Percentiles rank a stretch among this genome's conserved stretches.
These are phyloP conservation scores for Leucoraja ocellata DNA, from an alignment of 2,797 vertebrate genomes.

Conservation along the genomic window DNA sequence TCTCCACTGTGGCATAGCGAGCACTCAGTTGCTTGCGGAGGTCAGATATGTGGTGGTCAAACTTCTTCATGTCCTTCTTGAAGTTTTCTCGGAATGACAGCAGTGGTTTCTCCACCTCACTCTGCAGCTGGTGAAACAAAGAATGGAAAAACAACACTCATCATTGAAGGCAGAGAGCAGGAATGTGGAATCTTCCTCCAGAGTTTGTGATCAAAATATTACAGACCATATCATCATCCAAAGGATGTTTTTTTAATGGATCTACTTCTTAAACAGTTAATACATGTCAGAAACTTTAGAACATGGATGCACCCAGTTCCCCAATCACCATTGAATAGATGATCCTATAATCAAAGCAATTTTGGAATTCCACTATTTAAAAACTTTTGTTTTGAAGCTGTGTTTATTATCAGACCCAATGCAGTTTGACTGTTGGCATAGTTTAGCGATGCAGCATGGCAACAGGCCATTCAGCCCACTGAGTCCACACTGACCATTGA, in stretches of 20 bases:
- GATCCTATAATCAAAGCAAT: not conserved
- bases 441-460: no score
- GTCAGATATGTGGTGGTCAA: constrained; percentile 89
- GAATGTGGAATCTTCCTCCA: not conserved
- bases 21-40: constrained; percentile 85
- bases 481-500: no score
- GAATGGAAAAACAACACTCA: not conserved
- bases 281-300: not conserved
- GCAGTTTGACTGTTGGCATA: not conserved
- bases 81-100: constrained; percentile 91
- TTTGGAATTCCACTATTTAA: not conserved
- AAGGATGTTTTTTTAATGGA: not conserved
- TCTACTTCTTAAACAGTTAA: not conserved
- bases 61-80: constrained; percentile 96
- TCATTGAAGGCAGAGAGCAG: not conserved
- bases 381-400: not conserved
- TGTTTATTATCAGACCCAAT: not conserved
- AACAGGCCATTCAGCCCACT: no score
- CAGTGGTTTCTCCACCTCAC: constrained; percentile 89
- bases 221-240: not conserved
- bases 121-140: constrained; percentile 71
- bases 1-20: constrained; percentile 78
- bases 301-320: not conserved
- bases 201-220: not conserved
- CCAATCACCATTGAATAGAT: not conserved